Conservation (phyloP, 2,888 invertebrate genomes). For the Cerastoderma edule region DNA sequence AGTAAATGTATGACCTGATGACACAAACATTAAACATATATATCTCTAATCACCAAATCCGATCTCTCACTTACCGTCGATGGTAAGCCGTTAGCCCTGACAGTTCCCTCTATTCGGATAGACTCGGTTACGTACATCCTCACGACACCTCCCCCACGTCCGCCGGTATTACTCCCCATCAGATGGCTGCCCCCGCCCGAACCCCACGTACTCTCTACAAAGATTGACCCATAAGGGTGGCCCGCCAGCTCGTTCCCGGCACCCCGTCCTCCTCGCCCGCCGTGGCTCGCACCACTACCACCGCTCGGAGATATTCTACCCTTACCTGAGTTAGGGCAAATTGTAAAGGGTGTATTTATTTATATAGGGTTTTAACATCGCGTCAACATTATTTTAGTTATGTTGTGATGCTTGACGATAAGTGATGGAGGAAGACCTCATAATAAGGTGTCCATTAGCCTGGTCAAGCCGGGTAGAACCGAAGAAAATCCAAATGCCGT, state of each 20-base stretch:
- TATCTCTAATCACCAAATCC: too few relatives aligned
- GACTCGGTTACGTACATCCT: conserved; percentile 39
- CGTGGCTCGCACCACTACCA: conserved; percentile 70
- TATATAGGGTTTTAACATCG: too few relatives aligned
- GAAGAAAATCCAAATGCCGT: too few relatives aligned
- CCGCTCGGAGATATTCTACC: conserved; percentile 49
- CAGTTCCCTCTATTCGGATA: conserved; percentile 48
- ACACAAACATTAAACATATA: too few relatives aligned
- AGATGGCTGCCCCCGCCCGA: conserved; percentile 69
- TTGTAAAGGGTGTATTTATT: too few relatives aligned
- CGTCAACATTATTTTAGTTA: too few relatives aligned
- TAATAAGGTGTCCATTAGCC: too few relatives aligned
- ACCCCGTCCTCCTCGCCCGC: conserved; percentile 67
- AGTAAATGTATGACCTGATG: too few relatives aligned
- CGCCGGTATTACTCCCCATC: conserved; percentile 48
- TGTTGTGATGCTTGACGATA: too few relatives aligned
- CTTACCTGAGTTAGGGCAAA: conserved; percentile 34
- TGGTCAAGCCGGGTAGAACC: too few relatives aligned
- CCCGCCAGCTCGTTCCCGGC: conserved; percentile 39
- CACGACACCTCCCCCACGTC: conserved; percentile 70
- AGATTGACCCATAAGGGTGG: conserved; percentile 67
- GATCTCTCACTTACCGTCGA: conserved; percentile 51
- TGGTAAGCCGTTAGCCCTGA: conserved; percentile 54
- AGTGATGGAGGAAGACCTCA: too few relatives aligned
- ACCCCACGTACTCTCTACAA: conserved; percentile 62